Conservation (phyloP, 1,140 invertebrate species). For the Dinothrombium tinctorium region DNA sequence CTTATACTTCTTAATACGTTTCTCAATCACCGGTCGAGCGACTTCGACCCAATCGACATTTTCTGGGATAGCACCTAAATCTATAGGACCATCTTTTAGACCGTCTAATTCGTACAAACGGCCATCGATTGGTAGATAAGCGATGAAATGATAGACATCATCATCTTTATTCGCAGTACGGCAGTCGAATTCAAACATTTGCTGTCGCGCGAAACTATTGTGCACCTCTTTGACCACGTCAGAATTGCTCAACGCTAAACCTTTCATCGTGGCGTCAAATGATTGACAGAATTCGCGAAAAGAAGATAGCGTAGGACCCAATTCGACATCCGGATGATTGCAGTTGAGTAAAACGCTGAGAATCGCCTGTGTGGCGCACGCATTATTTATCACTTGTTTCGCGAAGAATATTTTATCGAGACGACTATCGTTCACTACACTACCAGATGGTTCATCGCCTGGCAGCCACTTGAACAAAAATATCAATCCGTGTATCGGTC, state of each 20-base stretch:
- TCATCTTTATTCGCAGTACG: conserved; percentile 63
- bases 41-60: conserved; percentile 72
- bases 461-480: conserved; percentile 95
- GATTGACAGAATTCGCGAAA: conserved; percentile 81
- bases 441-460: conserved; percentile 58
- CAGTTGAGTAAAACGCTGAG: conserved; percentile 82
- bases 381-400: conserved; percentile 96
- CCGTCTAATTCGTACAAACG: conserved; percentile 91
- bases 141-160: conserved; percentile 89
- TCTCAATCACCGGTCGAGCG: conserved; percentile 72
- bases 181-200: conserved; percentile 79
- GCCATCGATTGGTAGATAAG: conserved; percentile 84
- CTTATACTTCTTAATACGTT: conserved; percentile 81
- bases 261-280: conserved; percentile 82
- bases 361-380: conserved; percentile 95
- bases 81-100: conserved; percentile 70
- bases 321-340: conserved; percentile 52
- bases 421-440: conserved; percentile 52
- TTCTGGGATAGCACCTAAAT: conserved; percentile 46
- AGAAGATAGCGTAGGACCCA: conserved; percentile 64
- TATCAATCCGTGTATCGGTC: conserved; percentile 89
- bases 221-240: conserved; percentile 80
- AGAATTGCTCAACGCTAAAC: conserved; percentile 81
- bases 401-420: conserved; percentile 92
- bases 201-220: conserved; percentile 88